Percentiles rank a stretch among this genome's conserved stretches.
phyloP scores from a whole-genome alignment of 92 coral and sea anemone genomes.

The Nematostella vectensis region DNA sequence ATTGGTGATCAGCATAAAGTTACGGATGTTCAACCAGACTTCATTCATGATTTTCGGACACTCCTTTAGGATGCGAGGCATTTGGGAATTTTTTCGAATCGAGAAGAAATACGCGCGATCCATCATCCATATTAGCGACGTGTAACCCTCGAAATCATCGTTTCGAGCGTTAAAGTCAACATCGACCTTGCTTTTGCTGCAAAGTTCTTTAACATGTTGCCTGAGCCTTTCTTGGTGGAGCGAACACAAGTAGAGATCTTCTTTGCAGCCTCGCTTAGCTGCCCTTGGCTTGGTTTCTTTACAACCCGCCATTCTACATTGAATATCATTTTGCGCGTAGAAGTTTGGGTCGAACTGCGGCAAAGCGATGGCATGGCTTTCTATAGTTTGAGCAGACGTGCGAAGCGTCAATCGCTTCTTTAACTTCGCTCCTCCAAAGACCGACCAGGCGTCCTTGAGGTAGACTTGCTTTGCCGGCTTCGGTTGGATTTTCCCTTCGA shows the following conservation, averaged over 20 bases:
- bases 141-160: constrained; percentile 28
- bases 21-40: constrained; percentile 54
- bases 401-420: constrained; percentile 18
- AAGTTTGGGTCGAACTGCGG: constrained; percentile 55
- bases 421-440: background rate
- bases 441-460: background rate
- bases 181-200: constrained; percentile 22
- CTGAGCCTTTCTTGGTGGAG: constrained; percentile 26
- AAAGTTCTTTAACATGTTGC: constrained; percentile 12
- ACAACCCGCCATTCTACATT: constrained; percentile 52
- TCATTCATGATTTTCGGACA: constrained; percentile 21
- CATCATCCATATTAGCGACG: constrained; percentile 21
- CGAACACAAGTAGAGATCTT: constrained; percentile 60
- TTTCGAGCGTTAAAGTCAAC: background rate
- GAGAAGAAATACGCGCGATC: constrained; percentile 16
- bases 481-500: background rate
- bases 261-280: constrained; percentile 9
- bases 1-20: constrained; percentile 59
- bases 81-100: background rate
- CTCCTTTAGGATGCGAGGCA: background rate
- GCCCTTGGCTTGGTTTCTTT: constrained; percentile 13
- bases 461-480: background rate
- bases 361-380: constrained; percentile 18
- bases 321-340: constrained; percentile 14
- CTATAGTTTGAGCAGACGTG: constrained; percentile 7